Evolutionary conservation across 2,888 invertebrate species (phyloP).

Genomic region (Acrocyrtus sp.): DNA sequence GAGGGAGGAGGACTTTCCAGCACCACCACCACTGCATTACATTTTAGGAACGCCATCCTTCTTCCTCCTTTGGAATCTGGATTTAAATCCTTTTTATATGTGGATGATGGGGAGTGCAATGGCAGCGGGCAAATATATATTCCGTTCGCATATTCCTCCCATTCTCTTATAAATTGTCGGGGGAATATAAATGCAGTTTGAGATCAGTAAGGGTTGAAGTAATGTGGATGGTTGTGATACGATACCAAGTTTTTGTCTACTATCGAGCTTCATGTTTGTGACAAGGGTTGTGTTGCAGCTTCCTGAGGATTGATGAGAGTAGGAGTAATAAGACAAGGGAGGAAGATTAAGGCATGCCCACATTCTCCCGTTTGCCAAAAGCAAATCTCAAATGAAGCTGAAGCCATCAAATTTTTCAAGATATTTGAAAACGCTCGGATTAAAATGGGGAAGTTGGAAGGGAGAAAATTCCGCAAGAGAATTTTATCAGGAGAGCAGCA

Average conservation of each 20-base stretch:
- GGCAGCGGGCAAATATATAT: conserved; percentile 4
- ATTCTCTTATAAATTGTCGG: conserved; percentile 28
- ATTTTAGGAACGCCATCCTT: too few relatives aligned
- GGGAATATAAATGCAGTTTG: too few relatives aligned
- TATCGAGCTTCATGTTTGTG: too few relatives aligned
- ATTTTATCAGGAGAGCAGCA: conserved; percentile 4
- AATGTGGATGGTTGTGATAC: too few relatives aligned
- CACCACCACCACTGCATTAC: neutral
- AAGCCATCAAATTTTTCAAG: conserved; percentile 45
- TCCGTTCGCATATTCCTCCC: conserved; percentile 8
- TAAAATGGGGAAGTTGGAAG: conserved; percentile 27
- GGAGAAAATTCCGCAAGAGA: conserved; percentile 18
- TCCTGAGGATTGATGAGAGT: conserved; percentile 35
- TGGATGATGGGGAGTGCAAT: too few relatives aligned
- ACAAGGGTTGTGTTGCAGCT: too few relatives aligned
- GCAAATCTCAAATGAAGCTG: too few relatives aligned
- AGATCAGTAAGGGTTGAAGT: too few relatives aligned
- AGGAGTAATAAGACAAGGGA: conserved; percentile 23
- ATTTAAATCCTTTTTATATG: too few relatives aligned
- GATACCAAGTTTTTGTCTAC: too few relatives aligned
- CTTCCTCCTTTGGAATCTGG: too few relatives aligned
- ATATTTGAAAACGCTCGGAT: conserved; percentile 42
- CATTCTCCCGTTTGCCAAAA: conserved; percentile 7
- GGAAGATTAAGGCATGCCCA: neutral
- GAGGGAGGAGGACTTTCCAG: neutral